Evolutionary conservation across 2,888 invertebrate genomes (phyloP).

Genomic region (Tipula lateralis): DNA sequence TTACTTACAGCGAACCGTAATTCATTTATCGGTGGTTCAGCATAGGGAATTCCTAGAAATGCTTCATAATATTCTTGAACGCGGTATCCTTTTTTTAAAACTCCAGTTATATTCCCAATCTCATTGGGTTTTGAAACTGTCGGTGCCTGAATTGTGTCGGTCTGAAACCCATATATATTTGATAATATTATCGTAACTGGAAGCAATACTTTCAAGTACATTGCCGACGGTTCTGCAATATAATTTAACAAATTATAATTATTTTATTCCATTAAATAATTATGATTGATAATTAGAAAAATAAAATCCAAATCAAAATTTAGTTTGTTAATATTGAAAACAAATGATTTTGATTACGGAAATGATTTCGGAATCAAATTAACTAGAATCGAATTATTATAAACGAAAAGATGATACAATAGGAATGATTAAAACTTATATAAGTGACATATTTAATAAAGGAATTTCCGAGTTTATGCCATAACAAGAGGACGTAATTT

Average conservation of each 20-base stretch:
- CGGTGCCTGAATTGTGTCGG: background rate
- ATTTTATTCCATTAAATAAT: no score
- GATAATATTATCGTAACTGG: background rate
- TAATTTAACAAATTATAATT: background rate
- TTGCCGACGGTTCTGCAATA: background rate
- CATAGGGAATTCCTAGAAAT: conserved; percentile 46
- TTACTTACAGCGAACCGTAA: conserved; percentile 35
- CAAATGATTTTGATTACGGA: no score
- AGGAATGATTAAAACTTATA: no score
- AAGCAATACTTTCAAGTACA: background rate
- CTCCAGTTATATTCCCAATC: background rate
- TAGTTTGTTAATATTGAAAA: no score
- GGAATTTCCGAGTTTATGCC: no score
- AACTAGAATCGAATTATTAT: no score
- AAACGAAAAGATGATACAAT: no score
- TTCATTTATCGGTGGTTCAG: background rate
- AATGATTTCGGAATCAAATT: no score
- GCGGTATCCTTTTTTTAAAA: background rate
- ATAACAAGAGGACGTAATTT: no score
- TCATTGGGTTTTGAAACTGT: background rate
- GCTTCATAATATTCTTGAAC: conserved; percentile 38
- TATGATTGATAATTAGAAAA: background rate
- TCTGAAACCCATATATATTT: background rate
- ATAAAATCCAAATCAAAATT: no score
- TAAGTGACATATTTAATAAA: no score